phyloP scores from a whole-genome alignment of 35 echinoderm and acorn worm genomes.

The Patiria miniata region DNA sequence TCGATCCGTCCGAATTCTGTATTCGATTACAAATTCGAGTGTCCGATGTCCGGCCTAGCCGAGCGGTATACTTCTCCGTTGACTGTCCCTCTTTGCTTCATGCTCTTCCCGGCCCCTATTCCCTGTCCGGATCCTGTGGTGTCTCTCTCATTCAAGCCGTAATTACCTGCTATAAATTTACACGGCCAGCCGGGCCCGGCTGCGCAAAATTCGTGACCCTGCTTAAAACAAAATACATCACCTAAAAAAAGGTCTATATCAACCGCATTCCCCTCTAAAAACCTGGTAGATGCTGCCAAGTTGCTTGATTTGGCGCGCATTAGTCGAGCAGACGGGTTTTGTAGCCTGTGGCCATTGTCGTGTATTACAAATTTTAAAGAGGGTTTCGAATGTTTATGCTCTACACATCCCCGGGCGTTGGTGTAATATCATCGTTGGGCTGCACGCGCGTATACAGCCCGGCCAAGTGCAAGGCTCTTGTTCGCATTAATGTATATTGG shows the following conservation, averaged over 20 bases:
- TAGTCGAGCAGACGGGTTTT: not conserved
- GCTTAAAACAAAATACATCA: not conserved
- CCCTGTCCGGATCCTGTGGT: not conserved
- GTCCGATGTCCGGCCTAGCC: too few species aligned
- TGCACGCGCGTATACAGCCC: too few species aligned
- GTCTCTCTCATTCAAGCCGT: not conserved
- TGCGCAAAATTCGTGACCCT: not conserved
- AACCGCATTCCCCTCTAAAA: not conserved
- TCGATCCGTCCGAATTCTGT: too few species aligned
- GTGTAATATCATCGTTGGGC: not conserved
- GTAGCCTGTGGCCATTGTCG: not conserved
- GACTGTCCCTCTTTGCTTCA: too few species aligned
- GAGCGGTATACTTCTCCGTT: too few species aligned
- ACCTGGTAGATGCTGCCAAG: not conserved
- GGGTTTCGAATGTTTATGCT: not conserved
- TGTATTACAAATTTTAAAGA: slow-evolving; percentile 18
- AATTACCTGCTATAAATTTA: slow-evolving; percentile 28
- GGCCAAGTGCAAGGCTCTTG: slow-evolving; percentile 15
- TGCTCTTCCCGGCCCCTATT: not conserved
- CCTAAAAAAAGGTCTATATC: not conserved
- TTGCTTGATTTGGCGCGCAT: not conserved
- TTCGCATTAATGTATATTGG: not conserved
- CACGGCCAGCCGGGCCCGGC: not conserved
- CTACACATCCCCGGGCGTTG: not conserved
- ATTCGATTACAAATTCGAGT: too few species aligned